Conservation (phyloP, 2,113 vertebrate genomes). For the Fregata magnificens region DNA sequence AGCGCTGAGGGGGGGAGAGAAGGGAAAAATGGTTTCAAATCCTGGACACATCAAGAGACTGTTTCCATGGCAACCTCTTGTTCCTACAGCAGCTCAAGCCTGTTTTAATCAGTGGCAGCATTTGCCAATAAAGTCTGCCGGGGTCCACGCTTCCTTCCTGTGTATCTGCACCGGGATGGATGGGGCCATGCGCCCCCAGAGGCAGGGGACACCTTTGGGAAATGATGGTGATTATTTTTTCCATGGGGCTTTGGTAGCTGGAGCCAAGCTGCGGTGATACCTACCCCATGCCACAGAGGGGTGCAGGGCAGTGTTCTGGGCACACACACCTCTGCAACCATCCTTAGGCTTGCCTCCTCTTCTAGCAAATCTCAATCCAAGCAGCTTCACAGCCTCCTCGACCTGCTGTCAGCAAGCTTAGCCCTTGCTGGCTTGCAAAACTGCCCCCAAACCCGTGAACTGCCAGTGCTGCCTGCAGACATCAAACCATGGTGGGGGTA, state of each 20-base stretch:
- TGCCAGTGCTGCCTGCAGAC: not conserved
- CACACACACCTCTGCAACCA: rapidly evolving
- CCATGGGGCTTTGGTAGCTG: not conserved
- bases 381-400: not conserved
- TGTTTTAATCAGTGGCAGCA: conserved; percentile 61
- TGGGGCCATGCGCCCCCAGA: not conserved
- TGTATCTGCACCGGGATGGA: not conserved
- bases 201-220: not conserved
- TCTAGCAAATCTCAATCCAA: not conserved
- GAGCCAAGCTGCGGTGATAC: not conserved
- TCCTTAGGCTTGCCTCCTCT: not conserved
- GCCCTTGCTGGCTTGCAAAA: not conserved
- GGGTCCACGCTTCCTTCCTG: not conserved
- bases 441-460: not conserved
- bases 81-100: conserved; percentile 69
- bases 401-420: not conserved
- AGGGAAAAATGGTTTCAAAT: conserved; percentile 61
- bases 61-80: conserved; percentile 74
- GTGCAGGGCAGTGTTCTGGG: too few species aligned
- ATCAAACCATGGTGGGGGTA: not conserved
- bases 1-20: not conserved
- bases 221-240: not conserved
- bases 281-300: rapidly evolving
- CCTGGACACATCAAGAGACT: conserved; percentile 75
- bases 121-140: conserved; percentile 36